Base-by-base conservation (phyloP, 2,888 invertebrate species). In the Pandemis cinnamomeana region DNA sequence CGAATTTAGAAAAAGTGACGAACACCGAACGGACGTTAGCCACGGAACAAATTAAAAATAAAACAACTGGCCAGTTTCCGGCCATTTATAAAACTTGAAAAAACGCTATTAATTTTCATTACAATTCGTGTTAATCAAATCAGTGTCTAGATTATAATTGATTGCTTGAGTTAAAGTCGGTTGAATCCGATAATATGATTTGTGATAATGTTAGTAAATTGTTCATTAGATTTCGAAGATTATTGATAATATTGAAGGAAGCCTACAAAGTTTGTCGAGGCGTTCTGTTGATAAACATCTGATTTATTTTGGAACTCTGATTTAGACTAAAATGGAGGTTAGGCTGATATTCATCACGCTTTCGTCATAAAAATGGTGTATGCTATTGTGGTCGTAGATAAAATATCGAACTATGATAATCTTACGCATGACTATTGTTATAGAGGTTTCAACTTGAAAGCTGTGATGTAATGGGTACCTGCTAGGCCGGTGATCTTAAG, bases 91-190 rank as follows among this genome's bases (percentile, higher is more conserved):
- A 53, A 61, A 71, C 46, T 44, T 60, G 60, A 41, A 10, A 15
- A 20, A 36, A 36, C 36, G 27, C 46, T 46, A 44, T 63, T 67
- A 41, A 20, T 62, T 36, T 15, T 67, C 42, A 70, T 51, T 15
- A 62, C 51, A 67, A 60, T 62, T 7, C 20, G 53, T 68, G 63
- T 36, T 62, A 68, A 27, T 72, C 48, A 72, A 72, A 69, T 72
- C 72, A 72, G 53, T 72, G 62, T 10, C 53, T n/a, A 62, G 53
- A 62, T 67, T 36, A 62, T 51, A 36, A 72, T 62, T 62, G 67
- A 67, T 72, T 72, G 27, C 20, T 67, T 27, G 20, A 58, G 58
- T 58, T 51, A 27, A 42, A 62, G 42, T 60, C 42, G 51, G 10
- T 8, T n/a, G 20, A 13, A 36, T 51, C 13, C 42, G 72, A 67